Conservation (phyloP, 2,113 vertebrate genomes). For the Enhydra lutris region DNA sequence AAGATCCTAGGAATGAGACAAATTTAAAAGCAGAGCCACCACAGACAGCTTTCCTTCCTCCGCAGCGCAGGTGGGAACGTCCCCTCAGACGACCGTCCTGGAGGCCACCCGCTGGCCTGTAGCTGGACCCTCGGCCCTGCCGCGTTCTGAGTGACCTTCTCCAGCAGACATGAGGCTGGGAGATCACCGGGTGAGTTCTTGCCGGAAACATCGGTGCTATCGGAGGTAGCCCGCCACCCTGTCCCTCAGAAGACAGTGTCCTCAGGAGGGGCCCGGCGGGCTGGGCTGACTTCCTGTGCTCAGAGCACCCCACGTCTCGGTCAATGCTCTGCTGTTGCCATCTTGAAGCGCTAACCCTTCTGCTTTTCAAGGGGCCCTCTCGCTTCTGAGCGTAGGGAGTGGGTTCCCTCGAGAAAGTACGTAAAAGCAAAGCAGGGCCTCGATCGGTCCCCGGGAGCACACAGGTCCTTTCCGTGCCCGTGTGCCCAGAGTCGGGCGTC, state of each 20-base stretch:
- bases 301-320: too few relatives aligned
- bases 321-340: too few relatives aligned
- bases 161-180: background rate
- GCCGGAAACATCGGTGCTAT: too few relatives aligned
- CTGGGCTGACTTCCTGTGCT: background rate
- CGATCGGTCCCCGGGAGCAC: background rate
- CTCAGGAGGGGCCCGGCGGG: background rate
- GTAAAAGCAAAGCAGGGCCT: background rate
- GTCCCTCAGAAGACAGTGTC: fast-evolving
- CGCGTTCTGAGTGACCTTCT: background rate
- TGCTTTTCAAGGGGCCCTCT: background rate
- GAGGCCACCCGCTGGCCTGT: background rate
- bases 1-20: background rate
- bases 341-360: background rate
- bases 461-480: background rate
- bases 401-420: background rate
- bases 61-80: fast-evolving
- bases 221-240: too few relatives aligned
- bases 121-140: background rate
- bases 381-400: background rate
- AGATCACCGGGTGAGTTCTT: too few relatives aligned
- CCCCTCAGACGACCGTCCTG: background rate
- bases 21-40: background rate
- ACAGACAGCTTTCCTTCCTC: fast-evolving
- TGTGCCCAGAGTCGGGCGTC: background rate